Base-by-base conservation (phyloP, 2,888 invertebrate genomes). In the Spilarctia lutea region DNA sequence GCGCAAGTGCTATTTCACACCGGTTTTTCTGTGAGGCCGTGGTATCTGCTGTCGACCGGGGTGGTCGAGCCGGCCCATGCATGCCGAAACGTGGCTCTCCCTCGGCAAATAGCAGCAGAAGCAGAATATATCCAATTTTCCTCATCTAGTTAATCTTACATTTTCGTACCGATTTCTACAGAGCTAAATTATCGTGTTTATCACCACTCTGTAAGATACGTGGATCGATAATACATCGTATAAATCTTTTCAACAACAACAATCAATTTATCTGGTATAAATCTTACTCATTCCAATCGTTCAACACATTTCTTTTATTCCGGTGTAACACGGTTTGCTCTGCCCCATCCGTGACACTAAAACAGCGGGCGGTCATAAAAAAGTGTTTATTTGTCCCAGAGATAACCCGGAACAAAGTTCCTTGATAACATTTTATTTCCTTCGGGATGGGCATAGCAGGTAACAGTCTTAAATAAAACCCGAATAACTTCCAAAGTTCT, bases 341-440 rank as follows among this genome's bases (percentile, higher is more conserved):
- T 69, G 74, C 48, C 72, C 67, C 77, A 80, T 79, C 79, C 80
- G 75, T 78, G 86, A 89, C 86, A 90, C 90, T 93, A 94, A 93
- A 94, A 91, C 89, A 86, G 87, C 88, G 90, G 91, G 91, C 85
- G 92, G 91, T 90, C 93, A 91, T 94, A 94, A 94, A 95, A 94
- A 94, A 94, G 92, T 94, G 94, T 95, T 94, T 95, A 92, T 94
- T 94, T 90, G 90, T 90, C 89, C 90, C 88, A 86, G 86, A 94
- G 95, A 95, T 95, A 95, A 92, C 92, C 74, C 90, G 89, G 91
- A 90, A 92, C 92, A 92, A 94, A 95, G 92, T 95, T 95, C 86
- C 86, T 89, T 93, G 94, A 95, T 95, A 95, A 94, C 92, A 94
- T 95, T 95, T 96, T 95, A 95, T 95, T 94, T 93, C 92, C 91